Percentiles rank a stretch among this genome's conserved stretches.
phyloP scores from a whole-genome alignment of 2,113 vertebrate species.

The Orcinus orca region DNA sequence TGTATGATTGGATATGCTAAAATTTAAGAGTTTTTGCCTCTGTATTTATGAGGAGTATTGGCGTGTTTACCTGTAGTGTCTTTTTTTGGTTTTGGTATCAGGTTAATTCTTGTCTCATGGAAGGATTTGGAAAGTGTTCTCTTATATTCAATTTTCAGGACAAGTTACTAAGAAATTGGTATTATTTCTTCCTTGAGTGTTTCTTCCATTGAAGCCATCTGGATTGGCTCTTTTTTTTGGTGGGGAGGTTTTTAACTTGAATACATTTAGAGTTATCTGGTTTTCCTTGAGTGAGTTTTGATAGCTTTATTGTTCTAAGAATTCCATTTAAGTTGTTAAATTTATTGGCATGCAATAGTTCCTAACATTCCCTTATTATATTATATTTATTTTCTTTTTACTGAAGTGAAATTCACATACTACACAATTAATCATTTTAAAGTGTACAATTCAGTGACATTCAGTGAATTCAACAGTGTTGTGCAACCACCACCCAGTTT shows the following conservation, averaged over 20 bases:
- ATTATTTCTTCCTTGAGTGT: not conserved
- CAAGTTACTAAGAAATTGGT: not conserved
- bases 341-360: not conserved
- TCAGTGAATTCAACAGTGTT: not conserved
- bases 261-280: not conserved
- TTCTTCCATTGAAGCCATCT: not conserved
- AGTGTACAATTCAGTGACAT: not conserved
- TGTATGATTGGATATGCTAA: not conserved
- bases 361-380: not conserved
- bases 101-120: not conserved
- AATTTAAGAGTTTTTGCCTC: not conserved
- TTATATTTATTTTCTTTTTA: not conserved
- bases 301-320: not conserved
- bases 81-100: not conserved
- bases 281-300: slow-evolving; percentile 13
- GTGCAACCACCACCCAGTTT: not conserved
- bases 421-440: not conserved
- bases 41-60: not conserved
- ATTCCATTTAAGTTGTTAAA: not conserved
- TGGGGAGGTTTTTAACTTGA: not conserved
- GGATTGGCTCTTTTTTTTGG: not conserved
- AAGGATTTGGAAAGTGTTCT: not conserved
- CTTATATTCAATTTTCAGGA: not conserved
- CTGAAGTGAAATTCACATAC: not conserved
- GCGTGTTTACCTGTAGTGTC: not conserved